Evolutionary conservation across 2,888 invertebrate species (phyloP).

Genomic region (Ptycholaimellus sp.): DNA sequence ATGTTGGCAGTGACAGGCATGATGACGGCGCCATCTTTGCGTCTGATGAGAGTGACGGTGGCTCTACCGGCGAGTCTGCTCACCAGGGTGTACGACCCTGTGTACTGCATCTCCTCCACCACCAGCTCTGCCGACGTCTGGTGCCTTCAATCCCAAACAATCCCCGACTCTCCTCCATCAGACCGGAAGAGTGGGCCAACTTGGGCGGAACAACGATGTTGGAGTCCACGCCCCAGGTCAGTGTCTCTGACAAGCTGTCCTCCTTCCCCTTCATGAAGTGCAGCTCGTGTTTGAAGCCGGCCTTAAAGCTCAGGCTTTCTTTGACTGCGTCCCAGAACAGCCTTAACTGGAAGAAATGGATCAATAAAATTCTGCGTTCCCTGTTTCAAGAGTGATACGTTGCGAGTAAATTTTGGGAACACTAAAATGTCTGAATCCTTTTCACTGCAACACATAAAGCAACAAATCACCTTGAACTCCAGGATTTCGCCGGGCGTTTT

Average conservation of each 20-base stretch:
- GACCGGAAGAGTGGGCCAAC: background rate
- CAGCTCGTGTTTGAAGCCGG: conserved; percentile 27
- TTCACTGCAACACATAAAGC: no score
- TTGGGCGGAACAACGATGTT: conserved; percentile 16
- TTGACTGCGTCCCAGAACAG: no score
- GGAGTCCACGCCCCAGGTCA: conserved; percentile 32
- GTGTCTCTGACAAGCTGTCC: conserved; percentile 24
- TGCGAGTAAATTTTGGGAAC: no score
- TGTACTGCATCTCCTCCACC: conserved; percentile 30
- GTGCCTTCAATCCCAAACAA: background rate
- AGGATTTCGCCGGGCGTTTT: conserved; percentile 30
- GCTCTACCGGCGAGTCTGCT: conserved; percentile 19
- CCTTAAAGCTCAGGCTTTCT: conserved; percentile 28
- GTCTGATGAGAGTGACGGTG: conserved; percentile 15
- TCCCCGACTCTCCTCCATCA: no score
- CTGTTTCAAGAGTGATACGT: no score
- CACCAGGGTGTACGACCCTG: conserved; percentile 26
- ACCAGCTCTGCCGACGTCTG: conserved; percentile 29
- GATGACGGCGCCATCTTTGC: conserved; percentile 19
- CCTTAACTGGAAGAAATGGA: background rate
- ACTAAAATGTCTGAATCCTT: no score
- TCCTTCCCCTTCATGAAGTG: conserved; percentile 25
- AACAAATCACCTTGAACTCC: no score
- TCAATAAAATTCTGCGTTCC: conserved; percentile 3
- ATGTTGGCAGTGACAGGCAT: conserved; percentile 19